A percentile compares a stretch with the other conserved stretches of the same genome.
phyloP scores from a whole-genome alignment of 2,113 vertebrate genomes.

The Myocastor coypus region DNA sequence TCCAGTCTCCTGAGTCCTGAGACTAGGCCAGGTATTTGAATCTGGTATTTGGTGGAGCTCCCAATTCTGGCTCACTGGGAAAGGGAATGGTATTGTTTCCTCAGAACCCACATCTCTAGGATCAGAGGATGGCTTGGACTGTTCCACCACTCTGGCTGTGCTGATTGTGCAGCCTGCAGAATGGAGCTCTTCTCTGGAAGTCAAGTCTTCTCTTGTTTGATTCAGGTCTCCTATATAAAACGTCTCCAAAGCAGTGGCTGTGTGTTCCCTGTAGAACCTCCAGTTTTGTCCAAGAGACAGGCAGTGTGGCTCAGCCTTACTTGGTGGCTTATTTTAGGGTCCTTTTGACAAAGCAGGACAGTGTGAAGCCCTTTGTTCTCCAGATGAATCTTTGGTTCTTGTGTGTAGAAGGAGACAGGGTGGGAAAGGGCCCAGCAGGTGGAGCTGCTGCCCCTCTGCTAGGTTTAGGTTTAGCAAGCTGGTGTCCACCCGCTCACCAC shows the following conservation, averaged over 20 bases:
- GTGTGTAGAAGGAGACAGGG: neutral
- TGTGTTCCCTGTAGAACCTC: accelerated
- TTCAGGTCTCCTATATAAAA: conserved; percentile 7
- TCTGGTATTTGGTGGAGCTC: neutral
- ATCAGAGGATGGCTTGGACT: neutral
- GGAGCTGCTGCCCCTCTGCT: conserved; percentile 79
- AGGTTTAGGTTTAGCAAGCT: neutral
- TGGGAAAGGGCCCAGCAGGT: conserved; percentile 80
- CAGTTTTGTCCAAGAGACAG: neutral
- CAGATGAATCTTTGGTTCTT: neutral
- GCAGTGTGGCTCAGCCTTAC: neutral
- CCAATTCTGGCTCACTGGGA: neutral
- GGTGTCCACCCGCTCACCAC: neutral
- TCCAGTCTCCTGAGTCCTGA: neutral
- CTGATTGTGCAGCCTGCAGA: neutral
- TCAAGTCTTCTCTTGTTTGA: neutral
- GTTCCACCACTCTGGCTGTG: neutral
- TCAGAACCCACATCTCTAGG: neutral
- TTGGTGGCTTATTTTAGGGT: neutral
- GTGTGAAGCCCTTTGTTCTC: neutral
- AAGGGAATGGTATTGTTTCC: neutral
- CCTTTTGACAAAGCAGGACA: neutral
- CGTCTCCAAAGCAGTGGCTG: neutral
- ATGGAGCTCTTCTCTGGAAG: neutral
- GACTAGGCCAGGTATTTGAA: neutral